Base-by-base conservation (phyloP, 2,113 vertebrate species). In the Sylvia atricapilla region DNA sequence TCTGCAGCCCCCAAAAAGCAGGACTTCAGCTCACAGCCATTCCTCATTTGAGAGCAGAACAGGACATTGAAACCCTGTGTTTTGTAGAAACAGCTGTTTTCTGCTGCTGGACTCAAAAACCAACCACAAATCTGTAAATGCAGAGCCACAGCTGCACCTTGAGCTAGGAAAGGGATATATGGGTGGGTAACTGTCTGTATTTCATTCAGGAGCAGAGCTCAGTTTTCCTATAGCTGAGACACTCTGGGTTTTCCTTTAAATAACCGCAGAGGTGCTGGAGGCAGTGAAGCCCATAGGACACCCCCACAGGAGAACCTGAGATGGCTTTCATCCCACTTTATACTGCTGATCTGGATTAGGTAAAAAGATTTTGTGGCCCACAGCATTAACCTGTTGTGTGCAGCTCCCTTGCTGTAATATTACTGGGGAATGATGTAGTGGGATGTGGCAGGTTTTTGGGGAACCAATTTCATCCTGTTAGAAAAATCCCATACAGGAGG, bases 1-100 rank as follows among this genome's bases (percentile, higher is more conserved):
- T 66, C 44, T 44, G 44, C 46, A 47, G 41, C 66, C n/a, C 33
- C 0, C 0, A 25, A 33, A 37, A 46, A 50, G 43, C 0, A 0
- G 17, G n/a, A 46, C 2, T 23, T 28, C 41, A 25, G 18, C 37
- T 53, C 9, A 16, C 5, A 25, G 33, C 14, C 3, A 0, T 31
- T 49, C 50, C 18, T 21, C 59, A 10, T 52, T 77, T 46, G 31
- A 30, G 49, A 50, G 31, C 44, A 81, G 41, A 56, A 77, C 39
- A 62, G 6, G 16, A 6, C 13, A 16, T 30, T 5, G 4, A 50
- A 58, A 35, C 18, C 33, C 49, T 47, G 20, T 2, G 33, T 3
- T 55, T 20, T 37, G 11, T 11, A 76, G 39, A 47, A 64, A 37
- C 46, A 56, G 15, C 2, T 18, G 70, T 39, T 62, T 56, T 31